These are phyloP conservation scores for Zootermopsis nevadensis DNA, from an alignment of 2,888 invertebrate genomes.

Conservation along the genomic window DNA sequence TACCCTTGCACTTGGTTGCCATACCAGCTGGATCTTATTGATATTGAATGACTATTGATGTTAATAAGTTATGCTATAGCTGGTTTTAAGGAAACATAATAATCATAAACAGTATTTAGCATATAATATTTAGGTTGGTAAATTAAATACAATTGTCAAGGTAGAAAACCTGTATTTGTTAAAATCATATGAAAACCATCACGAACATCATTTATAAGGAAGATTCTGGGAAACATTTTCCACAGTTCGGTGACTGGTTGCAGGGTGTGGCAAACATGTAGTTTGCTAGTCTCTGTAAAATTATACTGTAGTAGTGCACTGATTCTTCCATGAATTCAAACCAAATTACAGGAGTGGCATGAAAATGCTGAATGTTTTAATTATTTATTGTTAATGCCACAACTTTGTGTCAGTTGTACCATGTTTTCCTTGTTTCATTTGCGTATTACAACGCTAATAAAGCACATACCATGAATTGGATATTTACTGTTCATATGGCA, in stretches of 20 bases:
- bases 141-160: neutral
- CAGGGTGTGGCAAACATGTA: slow-evolving; percentile 19
- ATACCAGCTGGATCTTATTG: too few species aligned
- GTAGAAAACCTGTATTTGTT: slow-evolving; percentile 20
- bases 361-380: too few species aligned
- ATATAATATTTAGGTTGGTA: neutral
- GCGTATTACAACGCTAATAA: too few species aligned
- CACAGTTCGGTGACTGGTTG: slow-evolving; percentile 24
- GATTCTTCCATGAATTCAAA: neutral
- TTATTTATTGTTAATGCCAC: too few species aligned
- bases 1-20: slow-evolving; percentile 20
- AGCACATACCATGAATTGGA: too few species aligned
- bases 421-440: too few species aligned
- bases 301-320: slow-evolving; percentile 28
- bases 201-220: slow-evolving; percentile 25
- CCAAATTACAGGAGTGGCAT: too few species aligned
- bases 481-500: too few species aligned
- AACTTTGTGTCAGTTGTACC: too few species aligned
- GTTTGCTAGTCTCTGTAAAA: slow-evolving; percentile 31
- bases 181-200: slow-evolving; percentile 16
- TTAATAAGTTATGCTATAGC: slow-evolving; percentile 8
- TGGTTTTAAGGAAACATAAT: neutral
- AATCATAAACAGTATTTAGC: neutral
- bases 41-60: slow-evolving; percentile 25
- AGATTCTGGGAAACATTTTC: slow-evolving; percentile 49